Percentiles rank a stretch among this genome's conserved stretches.
These are phyloP conservation scores for Trichosurus vulpecula DNA, from an alignment of 2,797 vertebrate species.

Conservation along the genomic window DNA sequence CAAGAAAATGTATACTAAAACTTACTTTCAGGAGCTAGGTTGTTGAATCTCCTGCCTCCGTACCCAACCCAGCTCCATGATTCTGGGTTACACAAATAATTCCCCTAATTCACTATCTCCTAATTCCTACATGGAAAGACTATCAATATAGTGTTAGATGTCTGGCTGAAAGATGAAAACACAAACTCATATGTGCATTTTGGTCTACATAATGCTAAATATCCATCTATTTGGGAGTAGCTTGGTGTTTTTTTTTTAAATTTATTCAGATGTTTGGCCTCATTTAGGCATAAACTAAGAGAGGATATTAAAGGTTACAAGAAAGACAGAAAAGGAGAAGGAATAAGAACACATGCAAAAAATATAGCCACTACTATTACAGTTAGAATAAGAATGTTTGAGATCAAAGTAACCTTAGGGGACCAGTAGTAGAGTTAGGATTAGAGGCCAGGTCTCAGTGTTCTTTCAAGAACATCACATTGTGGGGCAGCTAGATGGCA, in stretches of 20 bases:
- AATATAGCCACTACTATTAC: not conserved
- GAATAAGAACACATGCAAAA: not conserved
- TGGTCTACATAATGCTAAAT: not conserved
- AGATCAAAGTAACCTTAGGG: not conserved
- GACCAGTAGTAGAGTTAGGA: not conserved
- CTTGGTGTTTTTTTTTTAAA: not conserved
- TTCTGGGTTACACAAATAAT: not conserved
- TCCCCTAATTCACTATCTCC: not conserved
- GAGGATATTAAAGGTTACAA: not conserved
- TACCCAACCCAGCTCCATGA: not conserved
- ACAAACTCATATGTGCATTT: not conserved
- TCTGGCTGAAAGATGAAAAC: not conserved
- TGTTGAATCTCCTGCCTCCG: no score
- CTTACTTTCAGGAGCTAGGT: not conserved
- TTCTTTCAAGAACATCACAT: not conserved
- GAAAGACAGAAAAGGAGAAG: not conserved
- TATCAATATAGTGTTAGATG: not conserved
- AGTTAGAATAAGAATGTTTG: not conserved
- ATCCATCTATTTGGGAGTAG: not conserved
- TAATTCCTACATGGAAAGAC: not conserved
- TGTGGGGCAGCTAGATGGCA: no score
- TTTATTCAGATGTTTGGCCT: not conserved
- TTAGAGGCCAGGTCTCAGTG: not conserved
- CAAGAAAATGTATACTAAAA: not conserved
- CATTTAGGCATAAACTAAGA: not conserved